These are phyloP conservation scores for Chloroceryle amazona DNA, from an alignment of 2,797 vertebrate species.

Conservation along the genomic window DNA sequence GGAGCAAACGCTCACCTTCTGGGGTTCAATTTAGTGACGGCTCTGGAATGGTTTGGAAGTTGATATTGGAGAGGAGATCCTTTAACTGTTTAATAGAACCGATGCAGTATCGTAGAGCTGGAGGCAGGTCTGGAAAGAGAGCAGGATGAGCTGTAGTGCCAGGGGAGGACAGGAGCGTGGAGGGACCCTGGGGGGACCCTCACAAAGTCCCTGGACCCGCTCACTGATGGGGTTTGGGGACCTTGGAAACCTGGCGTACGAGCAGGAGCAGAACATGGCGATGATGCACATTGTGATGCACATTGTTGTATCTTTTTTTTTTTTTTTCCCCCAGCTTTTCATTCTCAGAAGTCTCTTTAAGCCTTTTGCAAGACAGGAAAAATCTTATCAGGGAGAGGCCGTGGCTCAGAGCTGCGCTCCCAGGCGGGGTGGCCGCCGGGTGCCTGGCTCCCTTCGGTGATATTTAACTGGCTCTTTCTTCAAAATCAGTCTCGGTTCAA, in stretches of 20 bases:
- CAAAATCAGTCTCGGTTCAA: neutral
- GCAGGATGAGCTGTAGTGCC: neutral
- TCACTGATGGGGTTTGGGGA: neutral
- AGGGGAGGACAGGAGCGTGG: rapidly evolving
- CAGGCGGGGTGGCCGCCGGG: rapidly evolving
- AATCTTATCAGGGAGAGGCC: neutral
- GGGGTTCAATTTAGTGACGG: neutral
- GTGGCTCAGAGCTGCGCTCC: neutral
- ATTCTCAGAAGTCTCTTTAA: neutral
- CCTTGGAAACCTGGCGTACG: rapidly evolving
- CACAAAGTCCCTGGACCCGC: rapidly evolving
- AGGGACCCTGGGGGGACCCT: rapidly evolving
- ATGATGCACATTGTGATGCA: neutral
- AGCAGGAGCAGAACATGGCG: neutral
- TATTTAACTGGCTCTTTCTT: neutral
- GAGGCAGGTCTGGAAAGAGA: neutral
- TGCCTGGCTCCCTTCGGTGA: neutral
- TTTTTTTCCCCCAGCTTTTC: neutral
- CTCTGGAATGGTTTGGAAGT: neutral
- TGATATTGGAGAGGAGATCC: neutral
- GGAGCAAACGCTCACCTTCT: neutral
- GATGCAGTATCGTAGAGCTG: neutral
- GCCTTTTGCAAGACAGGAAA: neutral
- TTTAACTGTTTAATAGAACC: neutral
- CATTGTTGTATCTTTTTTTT: neutral